These are phyloP conservation scores for Hypsibius dujardini DNA, from an alignment of 1,140 invertebrate genomes.

Conservation along the genomic window DNA sequence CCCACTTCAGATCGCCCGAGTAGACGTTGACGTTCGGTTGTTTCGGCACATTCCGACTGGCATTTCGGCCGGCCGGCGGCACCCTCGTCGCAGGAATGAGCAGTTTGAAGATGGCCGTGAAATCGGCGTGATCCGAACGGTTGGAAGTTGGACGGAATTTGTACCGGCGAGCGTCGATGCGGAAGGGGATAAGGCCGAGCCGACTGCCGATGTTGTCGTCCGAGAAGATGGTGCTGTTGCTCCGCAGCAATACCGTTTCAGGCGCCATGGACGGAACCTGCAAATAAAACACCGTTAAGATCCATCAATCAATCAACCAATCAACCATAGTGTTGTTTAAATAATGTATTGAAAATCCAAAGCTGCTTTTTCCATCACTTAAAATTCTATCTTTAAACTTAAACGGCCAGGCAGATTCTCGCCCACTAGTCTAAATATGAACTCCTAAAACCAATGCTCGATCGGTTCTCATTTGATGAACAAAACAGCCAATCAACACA, in stretches of 20 bases:
- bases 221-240: slow-evolving; percentile 89
- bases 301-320: too few relatives aligned
- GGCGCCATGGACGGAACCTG: slow-evolving; percentile 91
- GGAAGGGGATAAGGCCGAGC: slow-evolving; percentile 78
- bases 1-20: slow-evolving; percentile 75
- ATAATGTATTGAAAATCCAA: too few relatives aligned
- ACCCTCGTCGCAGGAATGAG: slow-evolving; percentile 25
- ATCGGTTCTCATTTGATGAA: too few relatives aligned
- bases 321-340: too few relatives aligned
- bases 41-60: slow-evolving; percentile 3
- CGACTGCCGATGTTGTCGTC: slow-evolving; percentile 91
- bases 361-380: too few relatives aligned
- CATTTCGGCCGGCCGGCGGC: slow-evolving; percentile 20
- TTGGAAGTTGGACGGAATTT: slow-evolving; percentile 41
- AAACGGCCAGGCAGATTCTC: too few relatives aligned
- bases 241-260: slow-evolving; percentile 80
- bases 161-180: slow-evolving; percentile 80
- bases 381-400: too few relatives aligned
- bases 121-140: slow-evolving; percentile 20
- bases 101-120: slow-evolving; percentile 25
- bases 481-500: too few relatives aligned
- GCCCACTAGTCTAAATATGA: too few relatives aligned
- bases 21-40: slow-evolving; percentile 45
- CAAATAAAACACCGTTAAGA: too few relatives aligned
- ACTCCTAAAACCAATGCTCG: too few relatives aligned